Evolutionary conservation across 35 echinoderm and acorn worm genomes (phyloP), one percentile per base, ranked within the genome.

Genomic region (Apostichopus californicus): DNA sequence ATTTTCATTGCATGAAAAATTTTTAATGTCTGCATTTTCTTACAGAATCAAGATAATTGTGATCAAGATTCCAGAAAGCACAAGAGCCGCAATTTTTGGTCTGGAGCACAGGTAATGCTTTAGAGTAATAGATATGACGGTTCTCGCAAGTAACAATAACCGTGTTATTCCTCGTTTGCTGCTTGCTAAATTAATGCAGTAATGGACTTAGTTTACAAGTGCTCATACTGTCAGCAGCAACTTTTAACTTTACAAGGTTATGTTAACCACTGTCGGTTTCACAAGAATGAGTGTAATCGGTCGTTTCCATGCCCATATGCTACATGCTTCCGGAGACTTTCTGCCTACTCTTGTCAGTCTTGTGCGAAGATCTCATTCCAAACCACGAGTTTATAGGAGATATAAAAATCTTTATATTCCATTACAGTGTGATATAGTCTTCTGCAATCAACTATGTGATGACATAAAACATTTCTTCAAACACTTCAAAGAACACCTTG

Each of bases 401-500:
- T 93, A 57, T 13, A 93, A 18, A 25, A 63, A 56, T 89, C n/a
- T 87, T 88, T 20, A 75, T 25, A 63, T 81, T 14, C 78, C 77
- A 9, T 87, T 93, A 57, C 83, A 88, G 58, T 93, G 85, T 87
- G 34, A 8, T 1, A 65, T 88, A 55, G 11, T 70, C 21, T 93
- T 93, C 25, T 93, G 84, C 28, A n/a, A 79, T 59, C 82, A 93
- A 66, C 0, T 88, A 2, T 93, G 64, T 88, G 77, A 93, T 25
- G 73, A 78, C 28, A 64, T 78, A 5, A 8, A 88, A 60, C 6
- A 20, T 78, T 52, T 93, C 13, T 28, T 88, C 8, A 77, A 78
- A 77, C 92, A 93, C 26, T 59, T 93, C 3, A 93, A 60, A 93
- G 92, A 93, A 73, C 92, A 93, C 24, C 82, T 88, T 59, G 73